These are phyloP conservation scores for Myrmecobius fasciatus DNA, from an alignment of 2,113 vertebrate species.

Conservation along the genomic window DNA sequence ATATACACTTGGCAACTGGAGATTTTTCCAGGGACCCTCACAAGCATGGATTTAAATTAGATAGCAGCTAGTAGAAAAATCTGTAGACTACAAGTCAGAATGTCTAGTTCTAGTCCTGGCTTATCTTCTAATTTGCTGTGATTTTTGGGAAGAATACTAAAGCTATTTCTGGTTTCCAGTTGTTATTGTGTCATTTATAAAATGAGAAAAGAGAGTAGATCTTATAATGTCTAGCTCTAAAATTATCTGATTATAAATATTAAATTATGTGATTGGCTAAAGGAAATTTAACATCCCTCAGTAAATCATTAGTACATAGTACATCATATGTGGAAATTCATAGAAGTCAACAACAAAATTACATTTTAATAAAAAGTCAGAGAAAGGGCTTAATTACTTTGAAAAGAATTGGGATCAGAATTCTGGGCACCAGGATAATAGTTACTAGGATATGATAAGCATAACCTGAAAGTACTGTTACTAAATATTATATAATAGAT, in stretches of 20 bases:
- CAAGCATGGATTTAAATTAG: conserved; percentile 39
- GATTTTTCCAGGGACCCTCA: conserved; percentile 50
- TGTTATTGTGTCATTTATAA: neutral
- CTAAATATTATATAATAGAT: neutral
- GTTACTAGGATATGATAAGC: conserved; percentile 14
- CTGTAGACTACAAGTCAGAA: neutral
- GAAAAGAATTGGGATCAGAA: conserved; percentile 5
- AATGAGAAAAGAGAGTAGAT: neutral
- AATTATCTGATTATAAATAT: neutral
- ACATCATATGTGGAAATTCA: conserved; percentile 15
- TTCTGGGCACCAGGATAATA: neutral
- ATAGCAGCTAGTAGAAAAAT: neutral
- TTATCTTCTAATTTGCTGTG: neutral
- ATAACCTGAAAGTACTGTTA: neutral
- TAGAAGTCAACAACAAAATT: conserved; percentile 30
- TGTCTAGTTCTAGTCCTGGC: neutral
- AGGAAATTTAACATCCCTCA: conserved; percentile 40
- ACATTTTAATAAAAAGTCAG: conserved; percentile 6
- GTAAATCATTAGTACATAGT: conserved; percentile 6
- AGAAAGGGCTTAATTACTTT: neutral
- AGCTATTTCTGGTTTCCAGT: neutral
- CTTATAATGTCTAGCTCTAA: neutral
- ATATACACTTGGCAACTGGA: conserved; percentile 20
- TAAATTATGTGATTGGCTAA: conserved; percentile 2
- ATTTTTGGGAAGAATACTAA: neutral